Conservation (phyloP, 1,140 invertebrate genomes). For the Caenorhabditis brenneri region DNA sequence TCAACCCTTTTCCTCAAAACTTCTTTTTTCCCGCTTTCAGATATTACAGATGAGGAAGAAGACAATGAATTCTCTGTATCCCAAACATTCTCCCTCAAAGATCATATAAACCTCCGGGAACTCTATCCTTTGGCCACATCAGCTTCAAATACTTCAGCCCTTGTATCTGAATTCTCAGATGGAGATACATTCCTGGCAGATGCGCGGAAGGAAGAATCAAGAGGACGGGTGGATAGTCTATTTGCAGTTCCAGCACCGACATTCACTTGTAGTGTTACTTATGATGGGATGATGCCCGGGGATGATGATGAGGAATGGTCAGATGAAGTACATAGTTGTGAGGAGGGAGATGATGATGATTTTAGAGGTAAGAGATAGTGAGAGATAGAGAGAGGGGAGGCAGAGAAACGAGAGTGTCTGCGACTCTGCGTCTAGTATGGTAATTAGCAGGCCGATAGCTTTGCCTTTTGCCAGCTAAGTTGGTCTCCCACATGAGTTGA, state of each 20-base stretch:
- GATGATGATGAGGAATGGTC: conserved; percentile 53
- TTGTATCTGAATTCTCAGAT: conserved; percentile 6
- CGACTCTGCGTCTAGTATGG: not conserved
- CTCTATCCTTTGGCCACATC: not conserved
- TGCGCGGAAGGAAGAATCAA: conserved; percentile 32
- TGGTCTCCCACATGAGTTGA: no score
- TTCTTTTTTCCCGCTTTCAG: not conserved
- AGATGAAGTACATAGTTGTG: conserved; percentile 48
- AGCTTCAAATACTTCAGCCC: not conserved
- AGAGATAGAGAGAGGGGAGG: no score
- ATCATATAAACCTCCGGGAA: conserved; percentile 6
- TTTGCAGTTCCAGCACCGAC: conserved; percentile 63
- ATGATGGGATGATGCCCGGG: conserved; percentile 61
- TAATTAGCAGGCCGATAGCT: no score
- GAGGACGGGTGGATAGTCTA: conserved; percentile 55
- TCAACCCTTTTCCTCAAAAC: not conserved
- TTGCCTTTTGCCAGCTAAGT: no score
- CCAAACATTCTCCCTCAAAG: conserved; percentile 7
- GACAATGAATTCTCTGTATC: not conserved
- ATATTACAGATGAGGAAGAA: not conserved
- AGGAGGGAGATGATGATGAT: conserved; percentile 56
- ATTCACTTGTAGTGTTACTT: conserved; percentile 69
- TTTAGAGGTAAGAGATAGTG: no score
- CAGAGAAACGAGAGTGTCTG: no score
- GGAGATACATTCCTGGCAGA: not conserved